Base-by-base conservation (phyloP, 2,888 invertebrate species). In the Andrena praecox region DNA sequence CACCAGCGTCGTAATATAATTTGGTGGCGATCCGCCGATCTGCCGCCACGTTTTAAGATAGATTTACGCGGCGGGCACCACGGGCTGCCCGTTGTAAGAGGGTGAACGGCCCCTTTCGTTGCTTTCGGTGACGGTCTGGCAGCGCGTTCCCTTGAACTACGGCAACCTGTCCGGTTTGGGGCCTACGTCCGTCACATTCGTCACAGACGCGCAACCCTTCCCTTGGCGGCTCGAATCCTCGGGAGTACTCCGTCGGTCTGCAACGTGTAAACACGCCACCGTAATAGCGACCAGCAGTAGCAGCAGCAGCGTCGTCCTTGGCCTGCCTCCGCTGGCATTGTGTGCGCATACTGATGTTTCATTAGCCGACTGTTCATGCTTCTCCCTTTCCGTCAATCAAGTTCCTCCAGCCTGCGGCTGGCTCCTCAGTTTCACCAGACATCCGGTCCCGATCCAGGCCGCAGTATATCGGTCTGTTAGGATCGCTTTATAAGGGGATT, bases 301-400 rank as follows among this genome's bases (percentile, higher is more conserved):
- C 52, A n/a, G 20, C 10, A 42, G 42, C 42, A 20, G 54, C 54
- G 3, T 27, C 56, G 56, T 20, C 20, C 24, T 75, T 80, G 81
- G 78, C 81, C 73, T 67, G 77, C 66, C 31, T 71, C 71, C 83
- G 84, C 84, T 54, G 64, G 75, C 70, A 88, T 88, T 92, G 91
- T 92, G 90, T 90, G 89, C 90, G 91, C 91, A 93, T 91, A 92
- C 93, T 92, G 92, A 93, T 92, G 93, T 93, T 93, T 93, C 93
- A 93, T 93, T 93, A 93, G 92, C 90, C 90, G 89, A 92, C 91
- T 91, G 92, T 91, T 93, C 91, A 89, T 92, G 88, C 89, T 85
- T 87, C 89, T 90, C 85, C 83, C 88, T 87, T 87, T 87, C 92
- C 93, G 93, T 92, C 93, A 92, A 93, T 93, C 93, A 93, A 92